A percentile compares a stretch with the other conserved stretches of the same genome.
Evolutionary conservation across 2,888 invertebrate genomes (phyloP).

Genomic region (Galerucella pusilla): DNA sequence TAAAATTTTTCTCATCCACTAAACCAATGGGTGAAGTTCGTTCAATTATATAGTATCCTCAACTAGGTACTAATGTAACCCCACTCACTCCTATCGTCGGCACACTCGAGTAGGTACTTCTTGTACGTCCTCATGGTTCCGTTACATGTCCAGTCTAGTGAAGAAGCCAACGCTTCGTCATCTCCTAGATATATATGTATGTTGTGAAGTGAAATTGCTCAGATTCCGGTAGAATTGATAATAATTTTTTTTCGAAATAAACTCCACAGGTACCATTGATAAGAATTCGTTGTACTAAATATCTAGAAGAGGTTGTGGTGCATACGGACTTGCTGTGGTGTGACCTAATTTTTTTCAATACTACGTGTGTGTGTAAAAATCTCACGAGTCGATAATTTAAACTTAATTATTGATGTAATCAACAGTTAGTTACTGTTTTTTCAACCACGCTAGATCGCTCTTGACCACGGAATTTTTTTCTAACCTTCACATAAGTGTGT

Average conservation of each 20-base stretch:
- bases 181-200: constrained; percentile 24
- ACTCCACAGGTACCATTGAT: neutral
- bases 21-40: no score
- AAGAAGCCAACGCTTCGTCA: constrained; percentile 42
- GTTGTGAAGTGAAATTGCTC: constrained; percentile 27
- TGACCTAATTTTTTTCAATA: constrained; percentile 30
- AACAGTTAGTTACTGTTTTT: constrained; percentile 36
- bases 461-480: constrained; percentile 20
- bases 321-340: neutral
- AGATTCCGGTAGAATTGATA: constrained; percentile 7
- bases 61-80: neutral
- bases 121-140: constrained; percentile 49
- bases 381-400: constrained; percentile 29
- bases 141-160: constrained; percentile 54
- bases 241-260: neutral
- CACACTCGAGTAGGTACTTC: constrained; percentile 37
- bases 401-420: constrained; percentile 34
- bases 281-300: neutral
- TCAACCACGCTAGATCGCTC: constrained; percentile 28
- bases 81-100: constrained; percentile 34
- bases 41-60: no score
- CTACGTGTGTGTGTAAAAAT: constrained; percentile 27
- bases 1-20: no score
- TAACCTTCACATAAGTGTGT: constrained; percentile 18
- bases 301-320: neutral